Evolutionary conservation across 2,797 vertebrate species (phyloP).

Genomic region (Ceyx erithaca): DNA sequence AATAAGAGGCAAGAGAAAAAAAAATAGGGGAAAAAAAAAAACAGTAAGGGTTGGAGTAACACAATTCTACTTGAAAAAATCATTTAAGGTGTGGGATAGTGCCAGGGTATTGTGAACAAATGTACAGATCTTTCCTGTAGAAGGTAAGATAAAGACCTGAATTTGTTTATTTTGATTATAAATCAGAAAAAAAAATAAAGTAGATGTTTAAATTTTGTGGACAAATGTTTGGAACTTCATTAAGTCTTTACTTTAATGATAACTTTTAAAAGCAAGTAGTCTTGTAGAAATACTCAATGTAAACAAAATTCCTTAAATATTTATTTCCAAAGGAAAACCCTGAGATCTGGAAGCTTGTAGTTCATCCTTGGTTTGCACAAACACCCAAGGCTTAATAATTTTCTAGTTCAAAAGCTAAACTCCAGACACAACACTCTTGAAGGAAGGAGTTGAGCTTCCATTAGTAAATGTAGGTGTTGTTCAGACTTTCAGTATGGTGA

Average conservation of each 20-base stretch:
- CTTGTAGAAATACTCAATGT: background rate
- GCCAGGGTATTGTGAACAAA: background rate
- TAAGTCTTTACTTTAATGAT: background rate
- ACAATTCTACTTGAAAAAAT: background rate
- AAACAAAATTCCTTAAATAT: background rate
- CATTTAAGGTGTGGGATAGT: background rate
- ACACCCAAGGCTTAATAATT: background rate
- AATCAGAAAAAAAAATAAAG: background rate
- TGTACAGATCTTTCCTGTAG: background rate
- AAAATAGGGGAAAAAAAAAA: background rate
- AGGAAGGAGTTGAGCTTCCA: background rate
- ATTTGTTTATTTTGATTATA: background rate
- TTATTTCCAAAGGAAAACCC: background rate
- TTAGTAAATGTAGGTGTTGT: background rate
- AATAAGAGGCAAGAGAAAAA: background rate
- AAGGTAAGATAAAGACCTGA: background rate
- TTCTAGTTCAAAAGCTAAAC: background rate
- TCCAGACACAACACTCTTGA: accelerated
- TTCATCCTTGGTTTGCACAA: background rate
- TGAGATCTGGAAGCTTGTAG: background rate
- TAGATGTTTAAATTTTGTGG: background rate
- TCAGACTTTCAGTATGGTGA: background rate
- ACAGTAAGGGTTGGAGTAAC: background rate
- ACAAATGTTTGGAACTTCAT: background rate
- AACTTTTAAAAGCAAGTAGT: background rate